These are phyloP conservation scores for Acleris cristana DNA, from an alignment of 2,888 invertebrate species.

Conservation along the genomic window DNA sequence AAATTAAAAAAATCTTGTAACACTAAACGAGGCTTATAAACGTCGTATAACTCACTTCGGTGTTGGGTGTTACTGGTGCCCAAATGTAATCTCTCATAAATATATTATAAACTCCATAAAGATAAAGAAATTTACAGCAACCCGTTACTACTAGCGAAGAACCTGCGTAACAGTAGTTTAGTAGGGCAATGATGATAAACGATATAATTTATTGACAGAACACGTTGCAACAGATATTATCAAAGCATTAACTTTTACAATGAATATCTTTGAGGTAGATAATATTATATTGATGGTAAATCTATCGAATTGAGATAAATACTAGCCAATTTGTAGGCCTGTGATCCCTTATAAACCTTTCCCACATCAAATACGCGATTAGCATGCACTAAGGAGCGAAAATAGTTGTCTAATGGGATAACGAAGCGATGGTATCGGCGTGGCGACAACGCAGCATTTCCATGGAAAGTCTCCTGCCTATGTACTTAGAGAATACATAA, in stretches of 20 bases:
- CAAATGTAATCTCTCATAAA: constrained; percentile 11
- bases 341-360: constrained; percentile 37
- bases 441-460: constrained; percentile 58
- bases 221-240: constrained; percentile 8
- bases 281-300: no score
- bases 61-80: neutral
- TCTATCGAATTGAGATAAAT: constrained; percentile 18
- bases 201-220: constrained; percentile 22
- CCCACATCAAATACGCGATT: constrained; percentile 62
- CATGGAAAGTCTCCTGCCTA: constrained; percentile 61
- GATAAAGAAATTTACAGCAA: constrained; percentile 36
- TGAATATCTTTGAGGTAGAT: no score
- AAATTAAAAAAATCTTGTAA: no score
- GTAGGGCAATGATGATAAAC: constrained; percentile 41
- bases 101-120: constrained; percentile 18
- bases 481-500: constrained; percentile 61
- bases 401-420: constrained; percentile 61
- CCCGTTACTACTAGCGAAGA: constrained; percentile 35
- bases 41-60: neutral
- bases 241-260: neutral
- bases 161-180: constrained; percentile 29
- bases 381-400: constrained; percentile 63
- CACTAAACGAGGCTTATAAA: neutral
- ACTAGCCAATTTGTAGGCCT: constrained; percentile 19
- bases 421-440: constrained; percentile 56